Percentiles rank a stretch among this genome's conserved stretches.
phyloP scores from a whole-genome alignment of 2,113 vertebrate genomes.

The Siphamia tubifer region DNA sequence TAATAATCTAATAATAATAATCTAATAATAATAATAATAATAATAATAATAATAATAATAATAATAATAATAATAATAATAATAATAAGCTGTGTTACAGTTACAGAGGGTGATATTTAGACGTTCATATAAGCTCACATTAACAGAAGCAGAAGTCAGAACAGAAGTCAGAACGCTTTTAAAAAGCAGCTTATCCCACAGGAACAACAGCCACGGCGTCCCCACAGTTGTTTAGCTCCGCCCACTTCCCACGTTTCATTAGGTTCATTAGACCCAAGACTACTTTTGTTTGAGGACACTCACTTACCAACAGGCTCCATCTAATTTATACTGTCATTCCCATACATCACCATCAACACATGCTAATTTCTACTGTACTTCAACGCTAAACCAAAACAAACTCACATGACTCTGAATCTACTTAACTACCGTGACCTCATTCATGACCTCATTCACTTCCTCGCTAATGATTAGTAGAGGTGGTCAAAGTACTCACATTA shows the following conservation, averaged over 20 bases:
- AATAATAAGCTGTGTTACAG: conserved; percentile 22
- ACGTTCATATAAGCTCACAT: background rate
- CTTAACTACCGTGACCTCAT: conserved; percentile 74
- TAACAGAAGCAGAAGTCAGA: conserved; percentile 41
- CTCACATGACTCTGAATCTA: conserved; percentile 60
- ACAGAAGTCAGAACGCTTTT: conserved; percentile 42
- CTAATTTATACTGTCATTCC: conserved; percentile 72
- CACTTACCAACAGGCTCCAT: conserved; percentile 36
- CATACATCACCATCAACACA: conserved; percentile 70
- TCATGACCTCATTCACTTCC: conserved; percentile 54
- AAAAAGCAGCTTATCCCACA: conserved; percentile 35
- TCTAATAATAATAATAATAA: too few species aligned
- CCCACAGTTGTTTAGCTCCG: conserved; percentile 15
- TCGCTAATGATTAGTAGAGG: conserved; percentile 18
- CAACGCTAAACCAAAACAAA: conserved; percentile 61
- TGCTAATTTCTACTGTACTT: conserved; percentile 63
- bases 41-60: too few species aligned
- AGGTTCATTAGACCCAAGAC: conserved; percentile 47
- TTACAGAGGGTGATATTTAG: background rate
- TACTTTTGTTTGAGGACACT: conserved; percentile 55
- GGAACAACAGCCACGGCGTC: conserved; percentile 34
- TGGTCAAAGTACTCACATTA: too few species aligned
- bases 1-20: too few species aligned
- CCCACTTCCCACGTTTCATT: conserved; percentile 74
- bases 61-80: too few species aligned